A percentile compares a stretch with the other conserved stretches of the same genome.
Evolutionary conservation across 2,113 vertebrate genomes (phyloP).

Genomic region (Meleagris gallopavo): DNA sequence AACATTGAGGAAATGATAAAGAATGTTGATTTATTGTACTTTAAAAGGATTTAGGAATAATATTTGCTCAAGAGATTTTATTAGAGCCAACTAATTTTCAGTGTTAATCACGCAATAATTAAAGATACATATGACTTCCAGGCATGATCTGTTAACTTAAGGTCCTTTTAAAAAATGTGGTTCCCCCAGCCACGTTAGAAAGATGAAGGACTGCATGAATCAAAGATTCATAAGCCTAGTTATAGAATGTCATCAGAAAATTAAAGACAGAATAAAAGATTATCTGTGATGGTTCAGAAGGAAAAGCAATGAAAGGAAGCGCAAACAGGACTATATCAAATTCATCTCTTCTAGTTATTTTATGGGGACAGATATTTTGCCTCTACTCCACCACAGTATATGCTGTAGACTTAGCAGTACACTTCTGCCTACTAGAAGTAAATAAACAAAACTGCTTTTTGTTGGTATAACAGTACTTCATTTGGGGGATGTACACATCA

Average conservation of each 20-base stretch:
- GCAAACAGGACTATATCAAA: constrained; percentile 56
- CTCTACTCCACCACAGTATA: neutral
- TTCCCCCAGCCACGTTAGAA: constrained; percentile 28
- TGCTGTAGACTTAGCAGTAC: neutral
- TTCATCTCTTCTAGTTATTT: constrained; percentile 21
- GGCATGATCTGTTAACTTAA: neutral
- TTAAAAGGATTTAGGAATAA: neutral
- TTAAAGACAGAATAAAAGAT: constrained; percentile 70
- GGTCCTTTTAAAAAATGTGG: constrained; percentile 22
- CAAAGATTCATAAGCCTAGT: constrained; percentile 73
- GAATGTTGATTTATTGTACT: neutral
- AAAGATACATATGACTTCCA: neutral
- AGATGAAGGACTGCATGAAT: constrained; percentile 62
- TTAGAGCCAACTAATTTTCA: neutral
- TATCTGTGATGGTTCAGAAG: constrained; percentile 63
- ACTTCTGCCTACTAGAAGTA: neutral
- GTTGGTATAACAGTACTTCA: neutral
- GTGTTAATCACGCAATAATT: constrained; percentile 24
- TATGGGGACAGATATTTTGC: neutral
- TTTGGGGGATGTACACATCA: neutral
- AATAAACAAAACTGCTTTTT: neutral
- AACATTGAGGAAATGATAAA: neutral
- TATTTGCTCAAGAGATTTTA: constrained; percentile 8
- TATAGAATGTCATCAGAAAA: constrained; percentile 70
- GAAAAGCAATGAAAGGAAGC: constrained; percentile 67